Evolutionary conservation across 2,797 vertebrate species (phyloP).

Genomic region (Aldrovandia affinis): DNA sequence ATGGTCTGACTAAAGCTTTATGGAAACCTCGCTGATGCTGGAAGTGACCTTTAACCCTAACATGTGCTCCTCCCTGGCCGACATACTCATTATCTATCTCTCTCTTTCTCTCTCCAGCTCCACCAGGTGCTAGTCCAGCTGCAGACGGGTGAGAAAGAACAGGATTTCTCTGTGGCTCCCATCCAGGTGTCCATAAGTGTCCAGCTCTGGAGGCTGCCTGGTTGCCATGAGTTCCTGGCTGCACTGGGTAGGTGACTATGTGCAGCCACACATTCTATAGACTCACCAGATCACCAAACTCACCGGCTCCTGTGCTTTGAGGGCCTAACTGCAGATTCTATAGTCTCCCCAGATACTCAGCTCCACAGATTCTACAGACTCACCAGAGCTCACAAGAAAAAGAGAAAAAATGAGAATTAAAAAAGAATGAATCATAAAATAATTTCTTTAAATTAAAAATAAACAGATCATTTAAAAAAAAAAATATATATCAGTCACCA

Average conservation of each 20-base stretch:
- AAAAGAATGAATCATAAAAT: no score
- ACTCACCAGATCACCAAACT: background rate
- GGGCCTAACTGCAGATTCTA: no score
- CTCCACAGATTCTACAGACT: no score
- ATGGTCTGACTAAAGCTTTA: background rate
- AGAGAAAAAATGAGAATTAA: no score
- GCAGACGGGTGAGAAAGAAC: constrained; percentile 90
- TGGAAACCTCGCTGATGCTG: background rate
- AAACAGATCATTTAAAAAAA: no score
- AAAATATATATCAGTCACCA: no score
- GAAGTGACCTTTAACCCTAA: background rate
- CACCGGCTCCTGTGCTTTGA: no score
- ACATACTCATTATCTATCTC: background rate
- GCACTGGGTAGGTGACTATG: constrained; percentile 82
- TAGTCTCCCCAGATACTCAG: no score
- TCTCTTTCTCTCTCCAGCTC: constrained; percentile 73
- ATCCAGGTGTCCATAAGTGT: constrained; percentile 94
- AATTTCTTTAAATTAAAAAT: no score
- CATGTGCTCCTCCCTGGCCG: background rate
- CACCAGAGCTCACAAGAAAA: no score
- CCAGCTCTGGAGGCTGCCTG: constrained; percentile 94
- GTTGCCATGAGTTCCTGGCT: constrained; percentile 95
- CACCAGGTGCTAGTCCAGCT: constrained; percentile 94
- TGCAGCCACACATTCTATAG: background rate
- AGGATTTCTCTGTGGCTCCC: constrained; percentile 85